Percentiles rank a stretch among this genome's conserved stretches.
phyloP scores from a whole-genome alignment of 30 jellyfish, hydroid and myxozoan genomes.

The Aurelia coerulea region DNA sequence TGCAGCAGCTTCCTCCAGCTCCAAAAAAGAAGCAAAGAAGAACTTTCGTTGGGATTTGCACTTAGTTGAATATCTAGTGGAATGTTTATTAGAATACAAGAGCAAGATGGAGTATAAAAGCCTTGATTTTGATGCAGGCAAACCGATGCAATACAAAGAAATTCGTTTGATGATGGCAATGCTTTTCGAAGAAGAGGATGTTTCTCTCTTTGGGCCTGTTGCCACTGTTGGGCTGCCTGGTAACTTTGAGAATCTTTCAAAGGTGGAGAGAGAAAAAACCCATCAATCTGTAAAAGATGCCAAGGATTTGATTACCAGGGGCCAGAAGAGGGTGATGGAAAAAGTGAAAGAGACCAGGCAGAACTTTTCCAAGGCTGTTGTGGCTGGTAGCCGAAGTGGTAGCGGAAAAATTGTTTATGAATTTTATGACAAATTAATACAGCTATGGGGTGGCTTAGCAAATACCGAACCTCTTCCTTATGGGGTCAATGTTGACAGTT shows the following conservation, averaged over 20 bases:
- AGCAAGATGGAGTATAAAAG: too few relatives aligned
- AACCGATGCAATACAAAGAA: too few relatives aligned
- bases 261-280: slow-evolving; percentile 18
- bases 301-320: slow-evolving; percentile 23
- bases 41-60: slow-evolving; percentile 33
- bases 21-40: slow-evolving; percentile 41
- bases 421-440: slow-evolving; percentile 35
- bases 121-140: too few relatives aligned
- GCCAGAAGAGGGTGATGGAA: slow-evolving; percentile 58
- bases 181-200: slow-evolving; percentile 12
- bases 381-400: too few relatives aligned
- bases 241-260: background rate
- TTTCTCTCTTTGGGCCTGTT: slow-evolving; percentile 37
- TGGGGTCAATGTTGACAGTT: too few relatives aligned
- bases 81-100: slow-evolving; percentile 28
- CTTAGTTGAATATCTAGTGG: slow-evolving; percentile 20
- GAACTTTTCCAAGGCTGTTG: too few relatives aligned
- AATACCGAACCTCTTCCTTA: background rate
- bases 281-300: background rate
- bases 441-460: slow-evolving; percentile 72
- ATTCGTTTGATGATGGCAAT: background rate
- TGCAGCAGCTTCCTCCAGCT: slow-evolving; percentile 36
- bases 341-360: too few relatives aligned
- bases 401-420: slow-evolving; percentile 52
- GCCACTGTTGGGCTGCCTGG: slow-evolving; percentile 23